These are phyloP conservation scores for Magallana ariakensis DNA, from an alignment of 1,140 invertebrate genomes.

Conservation along the genomic window DNA sequence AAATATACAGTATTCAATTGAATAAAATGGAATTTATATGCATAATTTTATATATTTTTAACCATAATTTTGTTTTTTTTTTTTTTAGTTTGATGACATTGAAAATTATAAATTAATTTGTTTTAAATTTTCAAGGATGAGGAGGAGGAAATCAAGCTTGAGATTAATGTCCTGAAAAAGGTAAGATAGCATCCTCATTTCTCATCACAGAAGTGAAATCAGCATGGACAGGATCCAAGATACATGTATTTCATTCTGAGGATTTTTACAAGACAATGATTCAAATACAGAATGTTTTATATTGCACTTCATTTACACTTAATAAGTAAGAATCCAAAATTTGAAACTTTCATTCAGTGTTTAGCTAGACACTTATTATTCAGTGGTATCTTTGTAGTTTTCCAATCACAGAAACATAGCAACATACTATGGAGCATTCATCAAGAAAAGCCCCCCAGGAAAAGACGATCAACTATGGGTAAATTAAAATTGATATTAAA, in stretches of 20 bases:
- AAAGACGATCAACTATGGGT: constrained; percentile 99
- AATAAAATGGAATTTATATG: neutral
- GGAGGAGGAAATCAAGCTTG: constrained; percentile 99
- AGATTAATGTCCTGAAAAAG: constrained; percentile 95
- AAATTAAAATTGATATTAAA: constrained; percentile 53
- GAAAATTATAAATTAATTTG: neutral
- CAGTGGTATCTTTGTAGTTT: constrained; percentile 84
- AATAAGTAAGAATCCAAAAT: too few species aligned
- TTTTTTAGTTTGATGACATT: neutral
- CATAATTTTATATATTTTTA: neutral
- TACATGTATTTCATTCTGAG: too few species aligned
- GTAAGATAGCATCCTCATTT: constrained; percentile 55
- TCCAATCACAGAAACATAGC: constrained; percentile 99
- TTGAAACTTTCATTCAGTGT: too few species aligned
- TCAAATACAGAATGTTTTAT: too few species aligned
- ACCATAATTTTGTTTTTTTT: too few species aligned
- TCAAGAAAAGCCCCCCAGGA: constrained; percentile 97
- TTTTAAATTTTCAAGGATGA: constrained; percentile 87
- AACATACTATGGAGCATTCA: constrained; percentile 99
- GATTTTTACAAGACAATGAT: too few species aligned
- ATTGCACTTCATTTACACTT: too few species aligned
- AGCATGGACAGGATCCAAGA: too few species aligned
- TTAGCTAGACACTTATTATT: too few species aligned
- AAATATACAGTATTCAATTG: neutral
- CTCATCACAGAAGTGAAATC: neutral